Base-by-base conservation (phyloP, 1,140 invertebrate genomes). In the Macrobrachium nipponense region DNA sequence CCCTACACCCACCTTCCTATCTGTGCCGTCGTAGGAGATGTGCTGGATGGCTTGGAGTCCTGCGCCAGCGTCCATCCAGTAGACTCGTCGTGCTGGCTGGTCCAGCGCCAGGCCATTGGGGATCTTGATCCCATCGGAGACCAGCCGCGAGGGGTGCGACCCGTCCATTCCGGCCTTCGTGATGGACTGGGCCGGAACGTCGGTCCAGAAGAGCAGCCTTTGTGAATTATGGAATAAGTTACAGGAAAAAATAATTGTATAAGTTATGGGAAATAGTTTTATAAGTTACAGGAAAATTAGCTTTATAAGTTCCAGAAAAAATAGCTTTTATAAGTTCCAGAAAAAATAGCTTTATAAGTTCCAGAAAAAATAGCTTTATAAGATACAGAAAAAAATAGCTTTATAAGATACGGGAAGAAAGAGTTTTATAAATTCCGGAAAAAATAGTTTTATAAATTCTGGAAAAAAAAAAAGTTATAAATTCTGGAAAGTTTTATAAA, bases 11-110 rank as follows among this genome's bases (percentile, higher is more conserved):
- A 94, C 94, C 87, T 93, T 93, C 58, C 96, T 92, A 87, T 94
- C 93, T 1, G 92, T 93, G 0, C 96, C 96, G 90, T 97, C 96
- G 94, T 97, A 95, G 90, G 96, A 94, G 5, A 95, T 92, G 20
- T 95, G 92, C 90, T 97, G 96, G 64, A 98, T 97, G 27, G 27
- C 12, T 0, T 51, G 12, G 90, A 95, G 95, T 89, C 94, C 92
- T 0, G 93, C 88, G 58, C 91, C 86, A 60, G 93, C 93, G 92
- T 95, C 94, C 86, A 94, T 93, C 94, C 94, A 95, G 89, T 94
- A 95, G 20, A 95, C 90, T 66, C 94, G 87, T 64, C 90, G 89
- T 7, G 92, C 90, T 11, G 92, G 91, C 89, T 93, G 94, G 90
- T 95, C 94, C 8, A 94, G 90, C 5, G 94, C 93, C 5, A 95